Percentiles rank a stretch among this genome's conserved stretches.
Conservation (phyloP, 1,140 invertebrate species). For the honey bee (Apis mellifera) region Amel_HAv3.1 CM009934.2:11438501-11439000, state of each 20-base stretch:
- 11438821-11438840: conserved; percentile 64
- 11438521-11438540: background rate
- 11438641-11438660: conserved; percentile 22
- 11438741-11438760: background rate
- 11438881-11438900: conserved; percentile 40
- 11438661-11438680: conserved; percentile 16
- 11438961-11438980: background rate
- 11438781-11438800: conserved; percentile 60
- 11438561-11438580: background rate
- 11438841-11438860: conserved; percentile 80
- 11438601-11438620: background rate
- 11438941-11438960: conserved; percentile 33
- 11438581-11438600: background rate
- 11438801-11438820: conserved; percentile 52
- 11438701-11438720: conserved; percentile 27
- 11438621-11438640: background rate
- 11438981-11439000: background rate
- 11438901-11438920: conserved; percentile 49
- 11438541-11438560: background rate
- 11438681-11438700: background rate
- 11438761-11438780: conserved; percentile 7
- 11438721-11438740: background rate
- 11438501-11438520: background rate
- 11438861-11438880: conserved; percentile 78
- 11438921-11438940: conserved; percentile 38